Conservation (phyloP, 1,140 invertebrate genomes). For the Pararge aegeria region DNA sequence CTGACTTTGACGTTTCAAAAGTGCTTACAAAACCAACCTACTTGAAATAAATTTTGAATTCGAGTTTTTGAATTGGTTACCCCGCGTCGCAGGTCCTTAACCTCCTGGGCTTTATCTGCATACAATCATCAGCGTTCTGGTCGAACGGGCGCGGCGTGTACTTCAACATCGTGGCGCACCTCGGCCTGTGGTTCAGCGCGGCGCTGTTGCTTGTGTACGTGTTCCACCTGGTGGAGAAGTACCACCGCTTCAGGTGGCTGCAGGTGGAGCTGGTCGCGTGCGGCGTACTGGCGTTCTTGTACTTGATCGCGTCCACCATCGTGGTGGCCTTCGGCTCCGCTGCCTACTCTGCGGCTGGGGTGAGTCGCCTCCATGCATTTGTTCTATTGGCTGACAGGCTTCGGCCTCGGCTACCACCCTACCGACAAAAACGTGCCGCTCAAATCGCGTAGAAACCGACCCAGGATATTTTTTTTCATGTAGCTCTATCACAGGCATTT, state of each 20-base stretch:
- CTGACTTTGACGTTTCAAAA: too few relatives aligned
- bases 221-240: constrained; percentile 91
- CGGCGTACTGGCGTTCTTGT: constrained; percentile 84
- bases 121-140: constrained; percentile 82
- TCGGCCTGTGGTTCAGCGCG: constrained; percentile 89
- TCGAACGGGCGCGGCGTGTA: constrained; percentile 83
- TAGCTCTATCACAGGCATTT: too few relatives aligned
- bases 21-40: too few relatives aligned
- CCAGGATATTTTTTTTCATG: too few relatives aligned
- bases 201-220: constrained; percentile 88
- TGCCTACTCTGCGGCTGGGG: constrained; percentile 84
- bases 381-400: too few relatives aligned
- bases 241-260: constrained; percentile 91
- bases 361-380: too few relatives aligned
- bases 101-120: constrained; percentile 91
- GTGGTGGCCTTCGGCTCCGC: constrained; percentile 82
- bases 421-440: too few relatives aligned
- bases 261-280: constrained; percentile 90
- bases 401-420: too few relatives aligned
- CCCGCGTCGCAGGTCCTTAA: constrained; percentile 84
- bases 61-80: too few relatives aligned
- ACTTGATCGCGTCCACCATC: constrained; percentile 86
- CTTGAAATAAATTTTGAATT: too few relatives aligned
- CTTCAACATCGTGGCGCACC: constrained; percentile 90
- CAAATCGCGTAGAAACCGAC: too few relatives aligned